Conservation (phyloP, 2,888 invertebrate genomes). For the Escarpia spicata region DNA sequence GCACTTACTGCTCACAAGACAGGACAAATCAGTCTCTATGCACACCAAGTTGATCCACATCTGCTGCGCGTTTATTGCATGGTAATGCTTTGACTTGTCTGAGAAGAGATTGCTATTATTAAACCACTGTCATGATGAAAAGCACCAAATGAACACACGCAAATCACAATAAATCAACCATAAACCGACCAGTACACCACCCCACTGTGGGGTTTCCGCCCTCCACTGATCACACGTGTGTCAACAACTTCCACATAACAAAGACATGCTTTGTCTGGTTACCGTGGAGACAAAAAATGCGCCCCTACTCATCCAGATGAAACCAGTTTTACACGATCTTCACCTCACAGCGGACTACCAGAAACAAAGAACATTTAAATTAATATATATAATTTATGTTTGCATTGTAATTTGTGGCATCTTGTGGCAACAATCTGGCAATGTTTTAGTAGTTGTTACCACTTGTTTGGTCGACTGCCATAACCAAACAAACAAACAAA, state of each 20-base stretch:
- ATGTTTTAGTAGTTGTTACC: neutral
- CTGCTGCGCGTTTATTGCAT: neutral
- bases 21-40: neutral
- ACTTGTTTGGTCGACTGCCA: neutral
- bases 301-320: neutral
- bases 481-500: neutral
- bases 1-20: too few relatives aligned
- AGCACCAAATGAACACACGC: neutral
- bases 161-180: neutral
- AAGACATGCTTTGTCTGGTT: neutral
- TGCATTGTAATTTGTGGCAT: neutral
- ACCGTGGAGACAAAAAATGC: neutral
- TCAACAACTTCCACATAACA: neutral
- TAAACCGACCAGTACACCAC: neutral
- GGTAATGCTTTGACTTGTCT: neutral
- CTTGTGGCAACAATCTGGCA: neutral
- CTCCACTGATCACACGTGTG: neutral
- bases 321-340: neutral
- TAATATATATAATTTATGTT: neutral
- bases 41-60: neutral
- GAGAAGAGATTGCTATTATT: neutral
- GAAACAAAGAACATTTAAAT: neutral
- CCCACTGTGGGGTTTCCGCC: neutral
- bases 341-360: neutral
- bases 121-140: neutral